Conservation (phyloP, 2,888 invertebrate genomes). For the Lutraria lutraria region DNA sequence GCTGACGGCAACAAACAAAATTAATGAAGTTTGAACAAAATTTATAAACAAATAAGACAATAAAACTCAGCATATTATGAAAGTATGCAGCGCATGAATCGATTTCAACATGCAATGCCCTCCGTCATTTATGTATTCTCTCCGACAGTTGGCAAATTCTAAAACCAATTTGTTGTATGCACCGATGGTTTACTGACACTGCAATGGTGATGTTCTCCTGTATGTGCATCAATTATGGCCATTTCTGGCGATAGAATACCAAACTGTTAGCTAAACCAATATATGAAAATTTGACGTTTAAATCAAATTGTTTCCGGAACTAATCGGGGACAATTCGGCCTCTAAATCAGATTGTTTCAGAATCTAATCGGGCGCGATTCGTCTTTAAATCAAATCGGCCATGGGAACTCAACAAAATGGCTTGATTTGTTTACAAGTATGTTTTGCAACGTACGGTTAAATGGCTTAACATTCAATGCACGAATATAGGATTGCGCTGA, state of each 20-base stretch:
- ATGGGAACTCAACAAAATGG: too few relatives aligned
- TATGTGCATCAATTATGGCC: background rate
- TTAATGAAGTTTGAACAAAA: constrained; percentile 14
- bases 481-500: too few relatives aligned
- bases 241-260: background rate
- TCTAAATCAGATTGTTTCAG: too few relatives aligned
- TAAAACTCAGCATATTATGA: background rate
- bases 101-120: background rate
- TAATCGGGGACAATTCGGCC: too few relatives aligned
- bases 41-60: background rate
- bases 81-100: background rate
- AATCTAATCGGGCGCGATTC: too few relatives aligned
- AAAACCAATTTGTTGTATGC: background rate
- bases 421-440: too few relatives aligned
- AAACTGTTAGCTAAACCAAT: background rate
- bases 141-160: background rate
- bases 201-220: background rate
- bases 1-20: background rate
- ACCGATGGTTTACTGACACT: background rate
- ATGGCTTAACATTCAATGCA: too few relatives aligned
- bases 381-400: too few relatives aligned
- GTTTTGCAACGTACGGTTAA: too few relatives aligned
- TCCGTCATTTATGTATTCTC: background rate
- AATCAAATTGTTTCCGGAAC: too few relatives aligned
- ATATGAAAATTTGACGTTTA: too few relatives aligned